phyloP scores from a whole-genome alignment of 2,888 invertebrate species.

The Rhodophaea formosa region DNA sequence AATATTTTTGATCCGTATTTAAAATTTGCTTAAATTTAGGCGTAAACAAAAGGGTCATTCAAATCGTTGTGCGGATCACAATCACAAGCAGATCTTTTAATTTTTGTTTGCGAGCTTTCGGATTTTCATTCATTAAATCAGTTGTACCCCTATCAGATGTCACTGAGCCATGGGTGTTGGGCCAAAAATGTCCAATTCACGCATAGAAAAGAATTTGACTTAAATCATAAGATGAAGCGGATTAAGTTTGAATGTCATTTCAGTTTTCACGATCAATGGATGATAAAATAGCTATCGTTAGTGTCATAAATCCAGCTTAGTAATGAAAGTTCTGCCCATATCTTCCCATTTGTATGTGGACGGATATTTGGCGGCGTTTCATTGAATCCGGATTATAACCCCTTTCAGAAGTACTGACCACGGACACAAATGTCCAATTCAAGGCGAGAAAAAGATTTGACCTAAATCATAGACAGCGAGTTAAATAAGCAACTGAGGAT shows the following conservation, averaged over 20 bases:
- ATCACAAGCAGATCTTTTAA: conserved; percentile 12
- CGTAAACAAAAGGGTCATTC: neutral
- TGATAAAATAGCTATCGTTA: too few species aligned
- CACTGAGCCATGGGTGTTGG: conserved; percentile 30
- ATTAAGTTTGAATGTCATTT: too few species aligned
- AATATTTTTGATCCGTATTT: too few species aligned
- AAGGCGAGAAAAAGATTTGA: conserved; percentile 31
- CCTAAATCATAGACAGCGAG: too few species aligned
- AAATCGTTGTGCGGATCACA: neutral
- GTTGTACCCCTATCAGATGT: conserved; percentile 47
- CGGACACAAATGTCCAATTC: conserved; percentile 47
- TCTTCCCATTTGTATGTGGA: too few species aligned
- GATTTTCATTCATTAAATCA: conserved; percentile 34
- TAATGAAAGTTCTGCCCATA: too few species aligned
- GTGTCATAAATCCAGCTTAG: too few species aligned
- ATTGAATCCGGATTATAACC: conserved; percentile 39
- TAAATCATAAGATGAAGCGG: conserved; percentile 16
- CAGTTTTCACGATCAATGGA: too few species aligned
- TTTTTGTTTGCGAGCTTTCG: conserved; percentile 16
- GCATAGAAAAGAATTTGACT: conserved; percentile 29
- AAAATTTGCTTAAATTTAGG: too few species aligned
- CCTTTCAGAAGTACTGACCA: conserved; percentile 41
- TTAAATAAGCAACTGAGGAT: too few species aligned
- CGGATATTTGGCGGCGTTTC: too few species aligned
- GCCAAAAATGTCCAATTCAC: conserved; percentile 50